phyloP scores from a whole-genome alignment of 2,113 vertebrate genomes.

The Peromyscus polionotus region DNA sequence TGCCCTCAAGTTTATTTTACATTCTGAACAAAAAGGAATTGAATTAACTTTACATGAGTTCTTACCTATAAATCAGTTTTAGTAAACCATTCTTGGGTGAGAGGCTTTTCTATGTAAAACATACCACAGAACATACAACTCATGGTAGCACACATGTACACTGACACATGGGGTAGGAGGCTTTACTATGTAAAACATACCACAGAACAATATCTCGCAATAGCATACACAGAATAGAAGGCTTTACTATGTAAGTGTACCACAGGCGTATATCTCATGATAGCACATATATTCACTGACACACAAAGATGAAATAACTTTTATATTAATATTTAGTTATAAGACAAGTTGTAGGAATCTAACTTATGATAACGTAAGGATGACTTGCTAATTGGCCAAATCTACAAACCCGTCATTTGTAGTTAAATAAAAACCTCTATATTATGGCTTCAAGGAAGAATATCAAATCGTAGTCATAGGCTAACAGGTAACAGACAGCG shows the following conservation, averaged over 20 bases:
- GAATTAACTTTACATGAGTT: neutral
- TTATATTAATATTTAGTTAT: neutral
- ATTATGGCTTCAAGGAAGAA: neutral
- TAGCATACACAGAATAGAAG: neutral
- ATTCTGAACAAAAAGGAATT: neutral
- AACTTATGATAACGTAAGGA: neutral
- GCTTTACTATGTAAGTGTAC: neutral
- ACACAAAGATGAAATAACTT: neutral
- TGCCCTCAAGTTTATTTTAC: neutral
- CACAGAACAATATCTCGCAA: neutral
- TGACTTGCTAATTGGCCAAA: neutral
- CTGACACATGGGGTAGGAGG: neutral
- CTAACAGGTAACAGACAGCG: neutral
- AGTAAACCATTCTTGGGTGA: neutral
- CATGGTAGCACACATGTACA: neutral
- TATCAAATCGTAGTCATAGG: neutral
- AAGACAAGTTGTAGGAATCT: neutral
- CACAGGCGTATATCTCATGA: neutral
- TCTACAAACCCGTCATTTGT: neutral
- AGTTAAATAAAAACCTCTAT: neutral
- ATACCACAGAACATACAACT: too few relatives aligned
- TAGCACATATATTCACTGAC: neutral
- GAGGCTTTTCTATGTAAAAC: neutral
- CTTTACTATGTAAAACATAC: neutral
- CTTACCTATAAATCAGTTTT: neutral